Evolutionary conservation across 2,888 invertebrate species (phyloP), one percentile per base, ranked within the genome.

Genomic region (Drosophila nr. perissopoda): DNA sequence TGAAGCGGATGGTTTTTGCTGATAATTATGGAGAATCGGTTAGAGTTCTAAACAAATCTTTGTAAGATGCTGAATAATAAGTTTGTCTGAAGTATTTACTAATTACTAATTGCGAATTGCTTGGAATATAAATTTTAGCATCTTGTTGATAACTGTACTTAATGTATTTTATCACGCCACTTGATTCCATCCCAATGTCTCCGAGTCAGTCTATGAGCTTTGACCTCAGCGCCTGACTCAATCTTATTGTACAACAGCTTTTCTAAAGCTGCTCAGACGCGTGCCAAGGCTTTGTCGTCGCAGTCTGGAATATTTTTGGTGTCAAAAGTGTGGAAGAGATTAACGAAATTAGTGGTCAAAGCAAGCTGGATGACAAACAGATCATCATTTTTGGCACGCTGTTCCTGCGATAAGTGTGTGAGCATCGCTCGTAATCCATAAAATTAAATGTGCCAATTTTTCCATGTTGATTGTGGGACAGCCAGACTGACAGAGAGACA

Each of bases 111-210:
- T 46, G 46, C 16, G 25, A 46, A 46, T 25, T 46, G 21, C 27
- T 25, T 46, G 10, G 25, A 46, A 46, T 46, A 46, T 10, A 13
- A 10, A 38, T 27, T 27, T 51, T 54, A 29, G 29, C 29, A 31
- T 27, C 25, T 34, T 0, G n/a, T 29, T n/a, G 46, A 7, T 38
- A 57, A 71, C 71, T 71, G 71, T 71, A 71, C 64, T 16, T 8
- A 25, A 25, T 46, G 16, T 25, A 46, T 25, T 73, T 83, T 71
- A 85, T 89, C 84, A 86, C 89, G 83, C 88, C 88, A 83, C 76
- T 54, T 68, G 61, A 70, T 65, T 74, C 61, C 48, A 42, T 70
- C 11, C 29, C 38, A 16, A 13, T 38, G n/a, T 40, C 16, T 10
- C 46, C 25, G 13, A 76, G 74, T 78, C 62, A 56, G 31, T 31